Base-by-base conservation (phyloP, 1,140 invertebrate genomes). In the Bombyx mori region DNA sequence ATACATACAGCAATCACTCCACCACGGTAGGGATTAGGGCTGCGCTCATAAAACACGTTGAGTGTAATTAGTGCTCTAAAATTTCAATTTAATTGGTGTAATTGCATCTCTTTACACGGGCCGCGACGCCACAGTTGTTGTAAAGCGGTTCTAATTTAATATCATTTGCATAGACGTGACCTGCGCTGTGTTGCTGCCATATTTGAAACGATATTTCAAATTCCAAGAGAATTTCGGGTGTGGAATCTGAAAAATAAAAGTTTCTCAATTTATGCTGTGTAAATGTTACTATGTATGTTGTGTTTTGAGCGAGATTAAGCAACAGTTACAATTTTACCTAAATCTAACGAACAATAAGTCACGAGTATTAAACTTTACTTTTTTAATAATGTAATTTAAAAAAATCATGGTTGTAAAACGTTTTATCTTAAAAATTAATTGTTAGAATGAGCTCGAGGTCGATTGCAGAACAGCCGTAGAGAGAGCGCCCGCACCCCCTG, bases 71-170 rank as follows among this genome's bases (percentile, higher is more conserved):
- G 79, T 85, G 68, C 61, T 68, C 70, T 75, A 71, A 80, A 82
- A 86, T 86, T 82, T 79, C 76, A 78, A 79, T 85, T 86, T 86
- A 77, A 86, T 86, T 84, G 81, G 76, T 85, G 80, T 86, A 86
- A 86, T 86, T 85, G 78, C 82, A 86, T 81, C 83, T 86, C 82
- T 83, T 85, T 78, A 77, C 72, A 76, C 69, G 68, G 72, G 63
- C 63, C 64, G 73, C 68, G 67, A 58, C 55, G 78, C 55, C 77
- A 79, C 83, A 86, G 83, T 86, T 86, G 83, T 81, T 82, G 83
- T 82, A 82, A 86, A 86, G 82, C 80, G 83, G 71, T 83, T 78
- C 77, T 81, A 84, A 86, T 86, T 86, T 82, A 86, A 86, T 81
- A 79, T 81, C 75, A 86, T 86, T 86, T 86, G 83, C 83, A 86